Conservation (phyloP, 2,113 vertebrate genomes). For the Cygnus atratus region DNA sequence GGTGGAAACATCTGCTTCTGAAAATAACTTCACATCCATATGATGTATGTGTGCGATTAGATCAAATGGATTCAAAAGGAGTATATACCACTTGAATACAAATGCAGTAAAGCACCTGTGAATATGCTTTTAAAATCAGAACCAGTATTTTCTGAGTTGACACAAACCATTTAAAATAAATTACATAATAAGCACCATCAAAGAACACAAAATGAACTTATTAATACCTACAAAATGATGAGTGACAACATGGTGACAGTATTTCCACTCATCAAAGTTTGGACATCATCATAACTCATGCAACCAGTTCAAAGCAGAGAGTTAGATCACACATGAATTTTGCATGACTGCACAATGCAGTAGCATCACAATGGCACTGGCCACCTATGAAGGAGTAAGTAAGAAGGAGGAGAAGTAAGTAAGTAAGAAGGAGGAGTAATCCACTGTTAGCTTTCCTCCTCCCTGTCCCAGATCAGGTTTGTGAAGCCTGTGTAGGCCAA, state of each 20-base stretch:
- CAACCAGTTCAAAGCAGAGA: neutral
- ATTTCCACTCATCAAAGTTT: neutral
- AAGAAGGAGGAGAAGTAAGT: neutral
- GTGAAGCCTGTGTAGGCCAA: neutral
- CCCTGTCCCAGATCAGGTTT: neutral
- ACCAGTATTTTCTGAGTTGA: constrained; percentile 6
- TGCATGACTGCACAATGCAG: neutral
- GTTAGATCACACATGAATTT: neutral
- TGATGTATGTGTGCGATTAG: neutral
- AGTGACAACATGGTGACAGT: neutral
- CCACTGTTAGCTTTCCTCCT: neutral
- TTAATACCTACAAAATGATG: neutral
- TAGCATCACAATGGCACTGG: neutral
- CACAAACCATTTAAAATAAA: constrained; percentile 27
- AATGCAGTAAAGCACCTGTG: neutral
- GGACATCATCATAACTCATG: neutral
- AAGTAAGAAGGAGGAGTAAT: neutral
- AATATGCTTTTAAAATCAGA: neutral
- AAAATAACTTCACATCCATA: neutral
- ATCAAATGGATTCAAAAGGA: neutral
- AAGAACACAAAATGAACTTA: neutral
- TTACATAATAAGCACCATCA: constrained; percentile 2
- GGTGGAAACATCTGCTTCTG: constrained; percentile 16
- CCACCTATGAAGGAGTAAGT: neutral
- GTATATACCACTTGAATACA: neutral